Percentiles rank a stretch among this genome's conserved stretches.
phyloP scores from a whole-genome alignment of 2,888 invertebrate species.

The Euzophera pinguis region DNA sequence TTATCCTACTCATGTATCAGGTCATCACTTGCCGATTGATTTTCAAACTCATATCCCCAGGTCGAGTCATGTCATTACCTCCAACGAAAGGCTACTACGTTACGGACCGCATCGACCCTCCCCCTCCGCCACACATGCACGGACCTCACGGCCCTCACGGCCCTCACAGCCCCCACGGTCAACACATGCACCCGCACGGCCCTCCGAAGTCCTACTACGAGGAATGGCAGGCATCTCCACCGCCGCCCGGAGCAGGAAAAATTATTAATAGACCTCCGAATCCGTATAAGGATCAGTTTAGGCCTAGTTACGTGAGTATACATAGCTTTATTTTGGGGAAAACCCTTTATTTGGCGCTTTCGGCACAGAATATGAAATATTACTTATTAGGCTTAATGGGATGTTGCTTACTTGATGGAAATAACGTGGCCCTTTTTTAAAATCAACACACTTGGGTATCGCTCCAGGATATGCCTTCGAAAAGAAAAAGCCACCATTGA shows the following conservation, averaged over 20 bases:
- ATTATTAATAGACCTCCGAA: slow-evolving; percentile 68
- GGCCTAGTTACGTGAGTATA: slow-evolving; percentile 62
- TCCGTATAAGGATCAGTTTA: slow-evolving; percentile 63
- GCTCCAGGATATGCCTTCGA: too few relatives aligned
- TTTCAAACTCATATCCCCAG: slow-evolving; percentile 27
- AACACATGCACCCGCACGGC: slow-evolving; percentile 14
- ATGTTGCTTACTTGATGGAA: too few relatives aligned
- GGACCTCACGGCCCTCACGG: too few relatives aligned
- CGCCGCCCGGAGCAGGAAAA: slow-evolving; percentile 52
- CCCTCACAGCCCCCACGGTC: slow-evolving; percentile 12
- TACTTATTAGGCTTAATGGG: too few relatives aligned
- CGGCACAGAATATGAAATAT: too few relatives aligned
- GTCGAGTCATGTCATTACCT: slow-evolving; percentile 65
- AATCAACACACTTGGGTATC: too few relatives aligned
- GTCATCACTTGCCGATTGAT: background rate
- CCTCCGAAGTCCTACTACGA: slow-evolving; percentile 40
- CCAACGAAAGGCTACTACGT: slow-evolving; percentile 68
- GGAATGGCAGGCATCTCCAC: slow-evolving; percentile 60
- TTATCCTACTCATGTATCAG: too few relatives aligned
- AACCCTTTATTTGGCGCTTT: too few relatives aligned
- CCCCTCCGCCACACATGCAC: slow-evolving; percentile 26
- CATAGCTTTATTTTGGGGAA: too few relatives aligned
- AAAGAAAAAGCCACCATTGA: too few relatives aligned
- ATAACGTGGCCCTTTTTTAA: too few relatives aligned
- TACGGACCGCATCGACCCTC: slow-evolving; percentile 59